phyloP scores from a whole-genome alignment of 1,140 invertebrate species.

The Triops cancriformis region DNA sequence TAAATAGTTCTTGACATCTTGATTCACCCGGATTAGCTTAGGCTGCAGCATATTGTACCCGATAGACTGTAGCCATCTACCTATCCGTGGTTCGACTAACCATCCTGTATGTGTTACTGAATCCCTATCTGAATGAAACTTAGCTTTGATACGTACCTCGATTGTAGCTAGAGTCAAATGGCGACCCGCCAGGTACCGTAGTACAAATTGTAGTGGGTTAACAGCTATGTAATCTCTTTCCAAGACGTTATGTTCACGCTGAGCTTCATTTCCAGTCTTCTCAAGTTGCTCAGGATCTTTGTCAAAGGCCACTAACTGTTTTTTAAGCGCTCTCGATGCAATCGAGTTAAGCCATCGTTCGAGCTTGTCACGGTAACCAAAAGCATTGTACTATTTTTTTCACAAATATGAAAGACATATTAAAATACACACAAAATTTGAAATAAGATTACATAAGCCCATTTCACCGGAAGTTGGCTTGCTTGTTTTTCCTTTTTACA shows the following conservation, averaged over 20 bases:
- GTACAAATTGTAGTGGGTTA: not conserved
- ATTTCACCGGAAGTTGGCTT: not conserved
- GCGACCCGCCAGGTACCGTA: not conserved
- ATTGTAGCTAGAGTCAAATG: not conserved
- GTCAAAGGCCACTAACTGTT: not conserved
- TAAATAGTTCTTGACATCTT: no score
- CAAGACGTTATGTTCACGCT: not conserved
- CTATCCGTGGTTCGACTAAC: no score
- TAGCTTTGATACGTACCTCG: not conserved
- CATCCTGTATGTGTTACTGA: not conserved
- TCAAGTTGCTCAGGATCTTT: not conserved
- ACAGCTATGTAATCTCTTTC: not conserved
- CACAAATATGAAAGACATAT: not conserved
- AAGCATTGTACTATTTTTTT: not conserved
- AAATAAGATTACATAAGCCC: not conserved
- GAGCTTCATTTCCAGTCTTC: not conserved
- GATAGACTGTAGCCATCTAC: no score
- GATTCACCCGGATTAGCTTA: no score
- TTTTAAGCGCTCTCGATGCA: not conserved
- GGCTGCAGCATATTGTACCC: no score
- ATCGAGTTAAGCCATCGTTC: not conserved
- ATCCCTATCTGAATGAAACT: no score
- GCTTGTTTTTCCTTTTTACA: not conserved
- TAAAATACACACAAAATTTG: not conserved
- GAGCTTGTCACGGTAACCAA: not conserved